Evolutionary conservation across 2,888 invertebrate genomes (phyloP), one percentile per base, ranked within the genome.

Genomic region (Eupeodes luniger): DNA sequence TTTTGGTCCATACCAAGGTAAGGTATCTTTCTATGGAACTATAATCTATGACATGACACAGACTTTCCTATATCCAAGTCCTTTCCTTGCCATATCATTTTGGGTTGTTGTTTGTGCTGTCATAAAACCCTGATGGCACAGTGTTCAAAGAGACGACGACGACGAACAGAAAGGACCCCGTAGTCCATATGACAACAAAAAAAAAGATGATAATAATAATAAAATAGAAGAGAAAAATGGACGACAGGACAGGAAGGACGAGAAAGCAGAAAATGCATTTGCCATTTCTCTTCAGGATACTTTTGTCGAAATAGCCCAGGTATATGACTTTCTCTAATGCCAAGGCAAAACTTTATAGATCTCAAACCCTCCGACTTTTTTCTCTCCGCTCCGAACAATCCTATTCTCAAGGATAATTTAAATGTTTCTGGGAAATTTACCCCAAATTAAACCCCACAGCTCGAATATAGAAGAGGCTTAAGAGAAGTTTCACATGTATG

Each of bases 351-450:
- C 19, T 55, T 5, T 34, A 36, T 7, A 40, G 51, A 36, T 36
- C 69, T 19, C 47, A 44, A 16, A 67, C 14, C 36, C 7, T 55
- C 34, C 3, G 19, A 27, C 27, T 27, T 27, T 27, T 27, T 27
- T 2, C 27, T 27, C 27, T 27, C 2, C 27, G 10, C 34, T 51
- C 12, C 16, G 16, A n/a, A 10, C 36, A 36, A 11, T 53, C n/a
- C 36, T 16, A 9, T 49, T 74, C 57, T 57, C 47, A 76, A 87
- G 80, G 76, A 83, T 83, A 83, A 80, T 87, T 87, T 83, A 72
- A 83, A 77, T 83, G 87, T 83, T 87, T 87, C 77, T 87, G 76
- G 79, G 55, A 78, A 88, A 84, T 88, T 80, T 88, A 80, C 80
- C 81, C 81, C 81, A 88, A 88, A 88, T 88, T 88, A 85, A 88